phyloP scores from a whole-genome alignment of 2,888 invertebrate species.

The Meteorus cinctellus region DNA sequence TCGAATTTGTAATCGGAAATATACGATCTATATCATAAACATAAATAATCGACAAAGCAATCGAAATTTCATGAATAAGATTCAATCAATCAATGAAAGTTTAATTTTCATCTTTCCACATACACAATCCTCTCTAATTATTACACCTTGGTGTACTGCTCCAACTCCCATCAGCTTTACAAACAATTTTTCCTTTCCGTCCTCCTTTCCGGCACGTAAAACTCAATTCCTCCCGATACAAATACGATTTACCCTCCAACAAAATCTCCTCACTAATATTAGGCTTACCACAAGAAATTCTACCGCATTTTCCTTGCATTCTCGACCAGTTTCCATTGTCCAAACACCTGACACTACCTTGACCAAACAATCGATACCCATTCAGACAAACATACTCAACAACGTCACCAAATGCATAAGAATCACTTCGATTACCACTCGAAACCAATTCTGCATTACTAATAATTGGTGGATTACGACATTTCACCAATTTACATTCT shows the following conservation, averaged over 20 bases:
- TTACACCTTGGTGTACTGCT: conserved; percentile 57
- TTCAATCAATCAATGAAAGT: no score
- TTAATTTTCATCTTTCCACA: no score
- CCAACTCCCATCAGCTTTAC: conserved; percentile 68
- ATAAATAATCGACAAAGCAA: background rate
- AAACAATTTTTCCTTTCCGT: conserved; percentile 64
- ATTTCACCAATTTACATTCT: conserved; percentile 71
- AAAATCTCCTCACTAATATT: conserved; percentile 67
- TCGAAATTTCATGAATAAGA: no score
- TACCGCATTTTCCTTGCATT: conserved; percentile 74
- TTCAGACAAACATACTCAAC: conserved; percentile 73
- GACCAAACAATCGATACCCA: conserved; percentile 74
- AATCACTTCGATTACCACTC: conserved; percentile 64
- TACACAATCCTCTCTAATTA: background rate
- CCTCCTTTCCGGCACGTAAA: conserved; percentile 60
- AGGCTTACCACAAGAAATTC: conserved; percentile 76
- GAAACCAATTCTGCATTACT: conserved; percentile 18
- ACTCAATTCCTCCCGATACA: conserved; percentile 73
- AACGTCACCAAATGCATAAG: conserved; percentile 71
- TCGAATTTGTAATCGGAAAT: conserved; percentile 29
- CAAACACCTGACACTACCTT: conserved; percentile 72
- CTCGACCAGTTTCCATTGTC: conserved; percentile 75
- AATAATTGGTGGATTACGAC: conserved; percentile 13
- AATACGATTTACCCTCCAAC: conserved; percentile 74
- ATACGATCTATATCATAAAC: conserved; percentile 25